Evolutionary conservation across 2,888 invertebrate genomes (phyloP), one percentile per base, ranked within the genome.

Genomic region (Acronicta psi): DNA sequence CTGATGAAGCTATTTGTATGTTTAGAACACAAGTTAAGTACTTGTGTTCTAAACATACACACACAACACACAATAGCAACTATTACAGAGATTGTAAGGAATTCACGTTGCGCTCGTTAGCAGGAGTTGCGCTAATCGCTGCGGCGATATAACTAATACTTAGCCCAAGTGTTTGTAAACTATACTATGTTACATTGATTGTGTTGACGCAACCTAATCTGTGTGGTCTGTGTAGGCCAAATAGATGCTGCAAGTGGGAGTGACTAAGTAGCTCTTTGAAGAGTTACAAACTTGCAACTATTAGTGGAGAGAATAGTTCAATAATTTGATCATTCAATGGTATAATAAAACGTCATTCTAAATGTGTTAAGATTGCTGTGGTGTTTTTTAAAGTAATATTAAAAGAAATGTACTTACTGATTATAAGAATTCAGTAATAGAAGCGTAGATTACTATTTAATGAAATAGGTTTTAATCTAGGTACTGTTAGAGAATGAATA

Each of bases 41-140:
- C n/a, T n/a, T n/a, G n/a, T n/a, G n/a, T n/a, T n/a, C n/a, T n/a
- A n/a, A n/a, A n/a, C n/a, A n/a, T n/a, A n/a, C n/a, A n/a, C n/a
- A n/a, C n/a, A n/a, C n/a, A n/a, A n/a, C n/a, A n/a, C 36, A 36
- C 40, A 10, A 29, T n/a, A 54, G 46, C 46, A 38, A 56, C 50
- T 56, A 46, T 34, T 43, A 43, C 36, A 23, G 36, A 40, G 38
- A 68, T 68, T 68, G 68, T 34, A 56, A 50, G 41, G 40, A 18
- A 68, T 65, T 65, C 46, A 61, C 61, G 43, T 46, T 34, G 34
- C 38, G 68, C 45, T 66, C 68, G 68, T 68, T 66, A 66, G 65
- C 36, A 42, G 14, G 23, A 17, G 13, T 36, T 41, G 20, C 55
- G 42, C 62, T 66, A 68, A 66, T 66, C 56, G 56, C 57, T 65